phyloP scores from a whole-genome alignment of 1,140 invertebrate species.

The Macrostomum lignano region DNA sequence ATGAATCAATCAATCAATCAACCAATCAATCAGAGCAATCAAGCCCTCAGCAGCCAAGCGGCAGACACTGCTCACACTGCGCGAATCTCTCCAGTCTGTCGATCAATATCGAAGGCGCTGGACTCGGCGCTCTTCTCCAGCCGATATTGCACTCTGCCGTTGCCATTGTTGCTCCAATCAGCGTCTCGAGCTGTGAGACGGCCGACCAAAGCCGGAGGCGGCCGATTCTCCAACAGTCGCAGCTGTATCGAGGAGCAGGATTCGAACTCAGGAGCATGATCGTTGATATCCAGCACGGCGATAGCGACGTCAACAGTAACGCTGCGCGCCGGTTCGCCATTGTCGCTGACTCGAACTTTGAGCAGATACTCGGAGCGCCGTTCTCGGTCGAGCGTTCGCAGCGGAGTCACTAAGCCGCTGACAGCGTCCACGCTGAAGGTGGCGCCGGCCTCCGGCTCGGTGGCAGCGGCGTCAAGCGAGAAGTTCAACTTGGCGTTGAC shows the following conservation, averaged over 20 bases:
- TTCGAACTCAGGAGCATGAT: constrained; percentile 25
- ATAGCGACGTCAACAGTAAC: constrained; percentile 41
- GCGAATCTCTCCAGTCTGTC: too few relatives aligned
- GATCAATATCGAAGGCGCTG: too few relatives aligned
- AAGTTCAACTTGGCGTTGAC: constrained; percentile 38
- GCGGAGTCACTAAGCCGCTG: constrained; percentile 17
- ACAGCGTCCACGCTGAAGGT: constrained; percentile 23
- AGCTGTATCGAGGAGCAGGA: background rate
- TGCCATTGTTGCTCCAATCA: too few relatives aligned
- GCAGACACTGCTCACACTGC: too few relatives aligned
- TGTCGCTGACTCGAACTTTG: constrained; percentile 16
- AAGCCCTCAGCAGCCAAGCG: too few relatives aligned
- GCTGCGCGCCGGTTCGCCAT: constrained; percentile 28
- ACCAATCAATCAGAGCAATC: too few relatives aligned
- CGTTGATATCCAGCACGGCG: constrained; percentile 18
- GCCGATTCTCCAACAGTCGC: background rate
- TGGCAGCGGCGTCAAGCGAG: constrained; percentile 21
- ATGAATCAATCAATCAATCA: too few relatives aligned
- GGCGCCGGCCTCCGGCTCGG: constrained; percentile 20
- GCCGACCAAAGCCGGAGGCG: background rate
- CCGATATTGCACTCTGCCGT: too few relatives aligned
- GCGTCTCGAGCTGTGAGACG: too few relatives aligned
- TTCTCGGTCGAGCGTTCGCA: constrained; percentile 9
- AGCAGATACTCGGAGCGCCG: constrained; percentile 13
- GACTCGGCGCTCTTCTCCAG: too few relatives aligned